phyloP scores from a whole-genome alignment of 2,888 invertebrate genomes.

The Pemphredon lugubris region DNA sequence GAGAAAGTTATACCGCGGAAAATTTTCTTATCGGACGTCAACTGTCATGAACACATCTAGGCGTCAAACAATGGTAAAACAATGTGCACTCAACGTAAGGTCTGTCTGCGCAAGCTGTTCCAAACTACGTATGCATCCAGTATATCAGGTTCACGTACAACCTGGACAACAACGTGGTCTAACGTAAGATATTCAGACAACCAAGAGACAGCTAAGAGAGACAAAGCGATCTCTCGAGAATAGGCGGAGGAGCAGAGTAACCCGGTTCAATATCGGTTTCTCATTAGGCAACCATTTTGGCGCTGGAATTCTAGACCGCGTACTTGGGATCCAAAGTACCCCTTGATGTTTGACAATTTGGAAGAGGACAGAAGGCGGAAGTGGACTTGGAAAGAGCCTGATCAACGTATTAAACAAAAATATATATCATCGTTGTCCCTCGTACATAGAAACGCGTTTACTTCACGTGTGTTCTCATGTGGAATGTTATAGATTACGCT shows the following conservation, averaged over 20 bases:
- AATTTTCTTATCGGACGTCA: too few species aligned
- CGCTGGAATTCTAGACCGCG: constrained; percentile 31
- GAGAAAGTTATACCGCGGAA: too few species aligned
- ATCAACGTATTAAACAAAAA: too few species aligned
- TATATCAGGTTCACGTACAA: constrained; percentile 12
- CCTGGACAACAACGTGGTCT: constrained; percentile 32
- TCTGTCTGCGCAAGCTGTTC: too few species aligned
- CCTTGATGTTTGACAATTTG: background rate
- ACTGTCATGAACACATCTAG: too few species aligned
- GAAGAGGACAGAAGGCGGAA: background rate
- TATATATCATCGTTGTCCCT: too few species aligned
- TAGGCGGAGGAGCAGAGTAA: constrained; percentile 50
- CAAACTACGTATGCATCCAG: constrained; percentile 4
- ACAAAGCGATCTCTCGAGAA: constrained; percentile 62
- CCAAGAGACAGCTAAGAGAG: constrained; percentile 50
- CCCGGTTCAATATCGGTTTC: constrained; percentile 61
- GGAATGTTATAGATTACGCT: too few species aligned
- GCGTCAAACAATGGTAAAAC: too few species aligned
- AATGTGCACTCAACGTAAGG: too few species aligned
- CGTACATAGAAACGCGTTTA: too few species aligned
- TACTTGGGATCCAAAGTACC: constrained; percentile 12
- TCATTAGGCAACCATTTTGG: constrained; percentile 56
- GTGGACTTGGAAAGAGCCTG: background rate
- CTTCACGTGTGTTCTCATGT: too few species aligned
- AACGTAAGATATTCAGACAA: constrained; percentile 57